Conservation (phyloP, 1,140 invertebrate species). For the Macrotrachela quadricornifera region DNA sequence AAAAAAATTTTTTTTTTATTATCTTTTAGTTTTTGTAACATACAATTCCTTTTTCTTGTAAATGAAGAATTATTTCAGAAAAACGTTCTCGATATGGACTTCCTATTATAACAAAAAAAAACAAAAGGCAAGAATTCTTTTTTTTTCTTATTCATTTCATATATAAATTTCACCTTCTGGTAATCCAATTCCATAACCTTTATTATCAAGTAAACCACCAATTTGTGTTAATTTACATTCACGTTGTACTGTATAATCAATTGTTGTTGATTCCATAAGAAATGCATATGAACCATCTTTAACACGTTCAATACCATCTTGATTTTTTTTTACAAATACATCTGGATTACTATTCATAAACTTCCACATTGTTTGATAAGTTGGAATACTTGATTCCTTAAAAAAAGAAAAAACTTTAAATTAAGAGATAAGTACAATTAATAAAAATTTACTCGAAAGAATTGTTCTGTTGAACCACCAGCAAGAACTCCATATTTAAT, state of each 20-base stretch:
- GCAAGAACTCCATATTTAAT: conserved; percentile 79
- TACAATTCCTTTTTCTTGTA: conserved; percentile 62
- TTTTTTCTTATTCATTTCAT: conserved; percentile 72
- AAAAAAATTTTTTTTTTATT: too few relatives aligned
- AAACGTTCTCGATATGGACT: conserved; percentile 84
- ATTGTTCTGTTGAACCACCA: conserved; percentile 83
- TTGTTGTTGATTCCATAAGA: conserved; percentile 82
- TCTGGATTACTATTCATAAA: conserved; percentile 73
- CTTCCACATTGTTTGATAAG: conserved; percentile 82
- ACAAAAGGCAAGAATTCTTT: too few relatives aligned
- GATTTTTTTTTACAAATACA: conserved; percentile 69
- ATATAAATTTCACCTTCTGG: conserved; percentile 33
- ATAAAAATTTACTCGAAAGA: conserved; percentile 22
- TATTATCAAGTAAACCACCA: conserved; percentile 65
- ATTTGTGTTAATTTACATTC: conserved; percentile 89
- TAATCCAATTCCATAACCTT: conserved; percentile 43
- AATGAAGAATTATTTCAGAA: conserved; percentile 72
- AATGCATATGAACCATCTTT: conserved; percentile 73
- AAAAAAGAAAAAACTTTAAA: conserved; percentile 31
- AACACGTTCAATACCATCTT: conserved; percentile 64
- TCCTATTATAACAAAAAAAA: too few relatives aligned
- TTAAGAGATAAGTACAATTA: too few relatives aligned
- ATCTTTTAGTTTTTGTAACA: too few relatives aligned
- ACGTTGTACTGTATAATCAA: conserved; percentile 74
- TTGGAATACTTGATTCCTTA: conserved; percentile 62